These are phyloP conservation scores for Enteromius mattozi DNA, from an alignment of 2,797 vertebrate species.

Conservation along the genomic window DNA sequence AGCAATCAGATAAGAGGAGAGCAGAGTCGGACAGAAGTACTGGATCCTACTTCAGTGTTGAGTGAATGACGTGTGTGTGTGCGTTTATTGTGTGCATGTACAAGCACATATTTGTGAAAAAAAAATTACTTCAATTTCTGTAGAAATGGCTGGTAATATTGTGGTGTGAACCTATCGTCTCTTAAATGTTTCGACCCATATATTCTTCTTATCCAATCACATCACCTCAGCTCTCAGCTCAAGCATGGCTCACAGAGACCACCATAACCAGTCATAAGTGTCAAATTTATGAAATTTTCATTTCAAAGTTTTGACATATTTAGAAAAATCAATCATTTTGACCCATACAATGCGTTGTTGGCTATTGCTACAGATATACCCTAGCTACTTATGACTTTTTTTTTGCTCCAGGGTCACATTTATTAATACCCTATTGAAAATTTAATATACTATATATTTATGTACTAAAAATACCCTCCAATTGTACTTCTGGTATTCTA, in stretches of 20 bases:
- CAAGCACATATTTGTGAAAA: background rate
- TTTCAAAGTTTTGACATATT: no score
- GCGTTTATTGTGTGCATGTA: background rate
- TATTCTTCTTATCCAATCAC: background rate
- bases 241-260: background rate
- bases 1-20: conserved; percentile 63
- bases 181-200: background rate
- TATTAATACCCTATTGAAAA: background rate
- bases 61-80: conserved; percentile 2
- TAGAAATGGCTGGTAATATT: background rate
- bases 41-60: conserved; percentile 29
- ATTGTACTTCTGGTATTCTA: background rate
- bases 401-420: no score
- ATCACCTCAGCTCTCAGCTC: background rate
- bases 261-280: no score
- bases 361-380: no score
- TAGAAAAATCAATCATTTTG: no score
- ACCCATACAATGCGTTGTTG: no score
- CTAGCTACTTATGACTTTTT: no score
- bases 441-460: no score
- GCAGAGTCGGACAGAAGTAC: conserved; percentile 18
- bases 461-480: background rate
- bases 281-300: no score
- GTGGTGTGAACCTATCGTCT: background rate
- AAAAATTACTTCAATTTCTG: background rate